Evolutionary conservation across 1,140 invertebrate genomes (phyloP).

Genomic region (Fopius arisanus): DNA sequence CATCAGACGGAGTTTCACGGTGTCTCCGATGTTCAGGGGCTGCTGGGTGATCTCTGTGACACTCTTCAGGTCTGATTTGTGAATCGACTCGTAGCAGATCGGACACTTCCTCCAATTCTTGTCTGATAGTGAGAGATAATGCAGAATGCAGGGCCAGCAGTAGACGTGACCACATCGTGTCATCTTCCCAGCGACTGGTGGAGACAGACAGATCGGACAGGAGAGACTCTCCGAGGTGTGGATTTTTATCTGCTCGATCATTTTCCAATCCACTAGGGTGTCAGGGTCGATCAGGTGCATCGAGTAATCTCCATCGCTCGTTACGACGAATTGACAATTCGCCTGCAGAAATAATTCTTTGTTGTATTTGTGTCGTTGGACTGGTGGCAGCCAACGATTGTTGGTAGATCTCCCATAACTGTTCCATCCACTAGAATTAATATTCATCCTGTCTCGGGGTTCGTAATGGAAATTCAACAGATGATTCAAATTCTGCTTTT

Average conservation of each 20-base stretch:
- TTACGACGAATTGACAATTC: conserved; percentile 95
- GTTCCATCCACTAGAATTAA: conserved; percentile 40
- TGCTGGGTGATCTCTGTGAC: conserved; percentile 68
- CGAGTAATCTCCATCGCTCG: conserved; percentile 78
- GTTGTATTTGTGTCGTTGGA: conserved; percentile 78
- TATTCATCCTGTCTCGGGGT: conserved; percentile 65
- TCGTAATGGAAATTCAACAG: conserved; percentile 88
- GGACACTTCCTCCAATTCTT: conserved; percentile 83
- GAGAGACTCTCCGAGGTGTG: conserved; percentile 74
- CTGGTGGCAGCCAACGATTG: conserved; percentile 61
- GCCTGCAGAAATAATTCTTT: conserved; percentile 94
- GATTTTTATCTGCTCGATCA: conserved; percentile 86
- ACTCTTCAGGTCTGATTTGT: conserved; percentile 83
- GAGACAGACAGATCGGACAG: conserved; percentile 91
- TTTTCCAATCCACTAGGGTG: conserved; percentile 88
- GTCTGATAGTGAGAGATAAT: conserved; percentile 87
- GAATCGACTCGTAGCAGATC: conserved; percentile 83
- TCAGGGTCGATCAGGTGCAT: conserved; percentile 84
- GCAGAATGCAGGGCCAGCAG: conserved; percentile 94
- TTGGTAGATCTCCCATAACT: conserved; percentile 47
- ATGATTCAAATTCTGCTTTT: conserved; percentile 92
- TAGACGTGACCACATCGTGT: conserved; percentile 95
- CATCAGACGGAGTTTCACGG: conserved; percentile 86
- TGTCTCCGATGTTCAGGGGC: conserved; percentile 73
- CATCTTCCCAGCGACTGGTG: conserved; percentile 86